phyloP scores from a whole-genome alignment of 1,140 invertebrate species.

The Anadara kagoshimensis region DNA sequence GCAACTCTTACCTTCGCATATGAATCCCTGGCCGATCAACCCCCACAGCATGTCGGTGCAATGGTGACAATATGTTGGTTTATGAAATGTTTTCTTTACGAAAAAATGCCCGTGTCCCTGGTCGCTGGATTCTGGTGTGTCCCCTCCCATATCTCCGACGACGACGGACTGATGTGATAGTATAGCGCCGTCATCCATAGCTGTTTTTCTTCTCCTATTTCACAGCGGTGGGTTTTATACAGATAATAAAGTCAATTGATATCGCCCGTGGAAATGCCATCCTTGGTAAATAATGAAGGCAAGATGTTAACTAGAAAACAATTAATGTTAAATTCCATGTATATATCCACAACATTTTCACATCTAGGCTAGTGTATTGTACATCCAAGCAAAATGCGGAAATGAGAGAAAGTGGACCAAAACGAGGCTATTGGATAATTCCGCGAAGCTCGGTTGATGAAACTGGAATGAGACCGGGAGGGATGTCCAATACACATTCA shows the following conservation, averaged over 20 bases:
- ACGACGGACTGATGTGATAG: not conserved
- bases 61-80: conserved; percentile 99
- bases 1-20: conserved; percentile 92
- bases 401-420: conserved; percentile 14
- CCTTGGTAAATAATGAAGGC: not conserved
- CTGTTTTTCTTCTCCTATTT: conserved; percentile 4
- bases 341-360: not conserved
- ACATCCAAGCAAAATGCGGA: conserved; percentile 6
- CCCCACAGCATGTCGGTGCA: conserved; percentile 99
- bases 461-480: no score
- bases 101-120: conserved; percentile 94
- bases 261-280: not conserved
- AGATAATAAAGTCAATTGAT: not conserved
- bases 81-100: conserved; percentile 99
- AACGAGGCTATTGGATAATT: conserved; percentile 14
- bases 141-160: conserved; percentile 12
- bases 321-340: no score
- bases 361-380: not conserved
- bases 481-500: no score
- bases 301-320: not conserved
- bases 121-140: conserved; percentile 35
- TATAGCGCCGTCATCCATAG: not conserved
- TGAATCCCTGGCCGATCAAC: conserved; percentile 98
- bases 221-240: not conserved
- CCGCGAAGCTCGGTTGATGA: not conserved